These are phyloP conservation scores for Apomyelois bistriatella DNA, from an alignment of 2,888 invertebrate species.

Conservation along the genomic window DNA sequence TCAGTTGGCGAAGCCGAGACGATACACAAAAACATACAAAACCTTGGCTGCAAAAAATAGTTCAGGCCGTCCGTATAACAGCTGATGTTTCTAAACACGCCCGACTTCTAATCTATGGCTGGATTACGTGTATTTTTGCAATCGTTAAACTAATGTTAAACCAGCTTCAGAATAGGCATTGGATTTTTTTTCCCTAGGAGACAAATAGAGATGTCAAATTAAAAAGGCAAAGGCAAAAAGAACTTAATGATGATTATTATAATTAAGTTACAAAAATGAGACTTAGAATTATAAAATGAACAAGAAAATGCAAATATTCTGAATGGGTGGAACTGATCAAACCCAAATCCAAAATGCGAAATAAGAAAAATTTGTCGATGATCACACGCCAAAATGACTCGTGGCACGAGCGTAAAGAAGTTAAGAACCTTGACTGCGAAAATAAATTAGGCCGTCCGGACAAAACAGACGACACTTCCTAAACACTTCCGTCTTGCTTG, in stretches of 20 bases:
- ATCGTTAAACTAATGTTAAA: not conserved
- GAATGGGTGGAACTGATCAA: too few species aligned
- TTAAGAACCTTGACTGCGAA: not conserved
- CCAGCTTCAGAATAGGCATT: too few species aligned
- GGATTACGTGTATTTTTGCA: not conserved
- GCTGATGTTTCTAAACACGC: constrained; percentile 5
- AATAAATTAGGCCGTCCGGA: not conserved
- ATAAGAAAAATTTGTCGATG: not conserved
- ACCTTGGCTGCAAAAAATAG: constrained; percentile 8
- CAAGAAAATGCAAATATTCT: too few species aligned
- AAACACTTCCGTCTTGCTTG: constrained; percentile 10
- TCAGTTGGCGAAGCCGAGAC: not conserved
- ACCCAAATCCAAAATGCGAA: too few species aligned
- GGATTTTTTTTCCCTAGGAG: too few species aligned
- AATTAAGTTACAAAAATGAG: too few species aligned
- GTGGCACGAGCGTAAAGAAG: not conserved
- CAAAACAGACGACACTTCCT: constrained; percentile 16
- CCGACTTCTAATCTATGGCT: not conserved
- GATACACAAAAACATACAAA: not conserved
- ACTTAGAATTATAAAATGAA: too few species aligned
- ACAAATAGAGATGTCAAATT: too few species aligned
- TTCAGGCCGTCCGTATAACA: constrained; percentile 3
- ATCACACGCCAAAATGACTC: not conserved
- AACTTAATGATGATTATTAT: too few species aligned
- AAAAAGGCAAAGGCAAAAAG: too few species aligned